Percentiles rank a stretch among this genome's conserved stretches.
These are phyloP conservation scores for Euspilapteryx auroguttella DNA, from an alignment of 2,888 invertebrate genomes.

Conservation along the genomic window DNA sequence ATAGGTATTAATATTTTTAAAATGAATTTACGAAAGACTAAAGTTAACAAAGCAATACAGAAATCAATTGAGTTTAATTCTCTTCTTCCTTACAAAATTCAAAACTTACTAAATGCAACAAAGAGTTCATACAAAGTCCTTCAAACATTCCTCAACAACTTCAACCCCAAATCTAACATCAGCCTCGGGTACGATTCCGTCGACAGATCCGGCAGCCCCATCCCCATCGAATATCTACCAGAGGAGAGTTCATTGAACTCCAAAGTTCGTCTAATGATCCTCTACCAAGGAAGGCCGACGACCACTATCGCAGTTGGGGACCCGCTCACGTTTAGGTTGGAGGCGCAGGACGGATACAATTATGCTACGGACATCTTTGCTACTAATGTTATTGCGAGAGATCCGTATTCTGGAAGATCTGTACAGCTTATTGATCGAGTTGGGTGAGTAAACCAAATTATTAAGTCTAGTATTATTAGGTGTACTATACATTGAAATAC, in stretches of 20 bases:
- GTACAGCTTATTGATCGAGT: conserved; percentile 88
- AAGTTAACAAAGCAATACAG: too few species aligned
- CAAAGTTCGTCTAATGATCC: conserved; percentile 80
- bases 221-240: conserved; percentile 89
- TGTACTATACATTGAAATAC: too few species aligned
- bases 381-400: conserved; percentile 88
- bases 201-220: conserved; percentile 85
- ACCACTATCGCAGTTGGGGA: conserved; percentile 93
- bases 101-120: too few species aligned
- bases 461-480: conserved; percentile 31
- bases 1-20: too few species aligned
- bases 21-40: too few species aligned
- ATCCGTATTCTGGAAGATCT: conserved; percentile 88
- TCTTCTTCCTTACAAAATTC: too few species aligned
- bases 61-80: too few species aligned
- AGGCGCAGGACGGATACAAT: conserved; percentile 87
- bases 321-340: conserved; percentile 84
- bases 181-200: conserved; percentile 48
- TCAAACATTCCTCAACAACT: too few species aligned
- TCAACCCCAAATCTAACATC: conserved; percentile 37
- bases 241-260: conserved; percentile 90
- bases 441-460: conserved; percentile 65
- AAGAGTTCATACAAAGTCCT: conserved; percentile 43
- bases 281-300: conserved; percentile 89
- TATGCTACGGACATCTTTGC: conserved; percentile 90